Evolutionary conservation across 2,888 invertebrate species (phyloP).

Genomic region (Philereme transversata): DNA sequence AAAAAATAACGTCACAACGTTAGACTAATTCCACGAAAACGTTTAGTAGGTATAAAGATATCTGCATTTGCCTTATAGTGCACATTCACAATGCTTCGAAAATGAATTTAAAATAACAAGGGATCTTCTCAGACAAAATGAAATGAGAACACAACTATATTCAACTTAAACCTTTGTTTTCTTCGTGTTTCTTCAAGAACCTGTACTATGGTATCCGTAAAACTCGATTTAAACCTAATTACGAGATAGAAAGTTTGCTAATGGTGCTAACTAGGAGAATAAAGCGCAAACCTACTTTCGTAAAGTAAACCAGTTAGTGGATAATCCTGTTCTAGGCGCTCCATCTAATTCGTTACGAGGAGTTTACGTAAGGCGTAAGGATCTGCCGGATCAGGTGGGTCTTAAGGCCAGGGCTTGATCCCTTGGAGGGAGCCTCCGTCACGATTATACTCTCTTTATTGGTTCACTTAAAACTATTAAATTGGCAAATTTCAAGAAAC

Average conservation of each 20-base stretch:
- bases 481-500: constrained; percentile 19
- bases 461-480: constrained; percentile 45
- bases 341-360: constrained; percentile 63
- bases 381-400: constrained; percentile 59
- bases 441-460: constrained; percentile 51
- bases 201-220: constrained; percentile 11
- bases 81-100: neutral
- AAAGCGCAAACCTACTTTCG: constrained; percentile 49
- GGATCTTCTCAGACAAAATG: constrained; percentile 20
- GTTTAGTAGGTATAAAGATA: too few species aligned
- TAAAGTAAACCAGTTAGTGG: constrained; percentile 56
- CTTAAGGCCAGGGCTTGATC: constrained; percentile 52
- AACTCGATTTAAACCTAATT: constrained; percentile 34
- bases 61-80: too few species aligned
- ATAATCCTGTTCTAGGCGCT: constrained; percentile 62
- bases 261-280: constrained; percentile 35
- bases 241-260: constrained; percentile 30
- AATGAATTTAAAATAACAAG: constrained; percentile 22
- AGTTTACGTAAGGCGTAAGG: constrained; percentile 54
- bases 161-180: constrained; percentile 32
- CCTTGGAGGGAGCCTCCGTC: constrained; percentile 49
- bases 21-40: too few species aligned
- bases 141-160: constrained; percentile 30
- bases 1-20: too few species aligned
- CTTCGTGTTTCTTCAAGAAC: constrained; percentile 18